Evolutionary conservation across 2,888 invertebrate species (phyloP), one percentile per base, ranked within the genome.

Genomic region (Nyleta sp.): DNA sequence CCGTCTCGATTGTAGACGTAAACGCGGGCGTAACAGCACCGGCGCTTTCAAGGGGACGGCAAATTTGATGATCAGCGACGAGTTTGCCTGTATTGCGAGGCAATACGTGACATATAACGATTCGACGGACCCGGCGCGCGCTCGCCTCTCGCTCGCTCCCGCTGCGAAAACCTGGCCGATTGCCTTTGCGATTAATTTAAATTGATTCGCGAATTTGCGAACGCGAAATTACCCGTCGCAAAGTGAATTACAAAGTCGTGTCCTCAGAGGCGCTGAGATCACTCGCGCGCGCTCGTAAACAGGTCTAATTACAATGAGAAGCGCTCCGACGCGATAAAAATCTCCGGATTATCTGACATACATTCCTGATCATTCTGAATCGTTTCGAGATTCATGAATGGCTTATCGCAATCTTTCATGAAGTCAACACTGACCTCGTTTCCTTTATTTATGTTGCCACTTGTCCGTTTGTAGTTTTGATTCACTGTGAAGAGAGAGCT

Each of bases 21-120:
- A 65, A 59, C 50, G 57, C 44, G 44, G 52, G 18, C 46, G 38
- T 53, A 75, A 75, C 64, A 44, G 15, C n/a, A n/a, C 2, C 46
- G 20, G 10, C 28, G 48, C 62, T 70, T 75, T 64, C 48, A 62
- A 55, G 53, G 44, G 55, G 42, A 52, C 44, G 52, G 46, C 18
- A 52, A 74, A 74, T 68, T 70, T 73, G 59, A 72, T 53, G 52
- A 78, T 62, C 64, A 52, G 13, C 60, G 62, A 68, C 46, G 73
- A 73, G 64, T 78, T 78, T 78, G 40, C 31, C 40, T 60, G 55
- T 48, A 46, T 60, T 60, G 35, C 50, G 20, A 46, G 35, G 60
- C 64, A 73, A 80, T 76, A 72, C 76, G 72, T 76, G 70, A 76
- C 68, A 71, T 65, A 78, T 74, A 78, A 71, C 71, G 53, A 74